These are phyloP conservation scores for Thera obeliscata DNA, from an alignment of 2,888 invertebrate species.

Conservation along the genomic window DNA sequence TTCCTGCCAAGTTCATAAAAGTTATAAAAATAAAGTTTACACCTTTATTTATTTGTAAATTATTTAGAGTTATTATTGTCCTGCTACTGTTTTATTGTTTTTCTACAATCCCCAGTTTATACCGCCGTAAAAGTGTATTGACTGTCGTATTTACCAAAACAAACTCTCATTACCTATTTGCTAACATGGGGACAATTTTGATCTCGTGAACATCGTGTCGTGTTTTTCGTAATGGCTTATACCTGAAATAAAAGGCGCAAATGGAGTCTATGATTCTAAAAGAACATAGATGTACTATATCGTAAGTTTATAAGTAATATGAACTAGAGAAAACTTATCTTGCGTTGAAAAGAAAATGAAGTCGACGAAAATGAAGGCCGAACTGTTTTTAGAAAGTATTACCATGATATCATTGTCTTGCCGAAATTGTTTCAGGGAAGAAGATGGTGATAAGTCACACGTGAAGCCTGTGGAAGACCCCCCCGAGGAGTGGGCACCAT, in stretches of 20 bases:
- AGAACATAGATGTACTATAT: constrained; percentile 28
- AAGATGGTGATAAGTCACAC: constrained; percentile 48
- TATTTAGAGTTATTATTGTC: constrained; percentile 39
- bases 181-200: constrained; percentile 12
- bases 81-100: constrained; percentile 9
- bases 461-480: constrained; percentile 53
- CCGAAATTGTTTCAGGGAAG: constrained; percentile 50
- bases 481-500: constrained; percentile 75
- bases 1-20: constrained; percentile 36
- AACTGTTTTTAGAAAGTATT: too few relatives aligned
- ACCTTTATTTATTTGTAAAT: constrained; percentile 39
- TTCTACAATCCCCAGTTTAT: not conserved
- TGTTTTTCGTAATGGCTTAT: constrained; percentile 30
- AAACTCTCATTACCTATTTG: not conserved
- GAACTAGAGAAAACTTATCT: not conserved
- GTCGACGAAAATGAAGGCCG: too few relatives aligned
- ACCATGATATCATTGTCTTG: not conserved
- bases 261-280: constrained; percentile 42
- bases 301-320: constrained; percentile 41
- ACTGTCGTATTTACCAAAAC: constrained; percentile 1
- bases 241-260: constrained; percentile 37
- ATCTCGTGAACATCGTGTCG: constrained; percentile 18
- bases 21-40: constrained; percentile 36
- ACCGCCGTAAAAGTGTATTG: constrained; percentile 10
- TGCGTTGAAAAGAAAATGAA: too few relatives aligned